Evolutionary conservation across 2,113 vertebrate species (phyloP).

Genomic region (Colossoma macropomum): DNA sequence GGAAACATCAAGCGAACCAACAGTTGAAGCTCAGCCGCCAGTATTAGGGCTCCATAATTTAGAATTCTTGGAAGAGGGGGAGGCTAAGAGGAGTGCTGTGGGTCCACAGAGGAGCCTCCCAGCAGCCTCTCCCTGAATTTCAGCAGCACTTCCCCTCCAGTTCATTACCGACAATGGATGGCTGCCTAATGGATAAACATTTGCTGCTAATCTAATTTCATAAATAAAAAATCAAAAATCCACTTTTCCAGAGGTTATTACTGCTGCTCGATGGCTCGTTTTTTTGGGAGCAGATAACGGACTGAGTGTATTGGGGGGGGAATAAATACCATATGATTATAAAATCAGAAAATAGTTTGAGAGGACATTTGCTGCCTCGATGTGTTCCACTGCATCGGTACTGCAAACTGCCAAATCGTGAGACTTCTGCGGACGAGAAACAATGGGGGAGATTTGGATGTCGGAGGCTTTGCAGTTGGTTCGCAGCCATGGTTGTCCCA

Average conservation of each 20-base stretch:
- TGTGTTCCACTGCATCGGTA: conserved; percentile 3
- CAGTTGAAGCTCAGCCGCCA: conserved; percentile 91
- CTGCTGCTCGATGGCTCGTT: conserved; percentile 2
- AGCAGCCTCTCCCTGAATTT: conserved; percentile 76
- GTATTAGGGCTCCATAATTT: conserved; percentile 82
- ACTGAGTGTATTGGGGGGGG: conserved; percentile 20
- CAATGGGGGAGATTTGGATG: conserved; percentile 75
- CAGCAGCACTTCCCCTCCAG: conserved; percentile 74
- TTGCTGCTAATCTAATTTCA: conserved; percentile 78
- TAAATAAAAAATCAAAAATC: conserved; percentile 71
- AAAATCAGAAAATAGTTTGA: conserved; percentile 33
- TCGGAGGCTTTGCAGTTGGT: conserved; percentile 78
- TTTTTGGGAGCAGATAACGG: conserved; percentile 25
- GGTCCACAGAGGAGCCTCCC: conserved; percentile 74
- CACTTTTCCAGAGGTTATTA: conserved; percentile 74
- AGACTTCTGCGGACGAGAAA: conserved; percentile 70
- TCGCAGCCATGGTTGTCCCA: conserved; percentile 79
- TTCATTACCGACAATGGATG: conserved; percentile 83
- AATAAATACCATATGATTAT: conserved; percentile 60
- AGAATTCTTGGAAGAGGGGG: conserved; percentile 63
- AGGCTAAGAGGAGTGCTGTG: conserved; percentile 75
- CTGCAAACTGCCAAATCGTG: conserved; percentile 21
- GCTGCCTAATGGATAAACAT: conserved; percentile 80
- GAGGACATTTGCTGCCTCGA: conserved; percentile 20
- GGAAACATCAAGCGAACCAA: conserved; percentile 94